phyloP scores from a whole-genome alignment of 2,113 vertebrate species.

The Seriola dumerili region DNA sequence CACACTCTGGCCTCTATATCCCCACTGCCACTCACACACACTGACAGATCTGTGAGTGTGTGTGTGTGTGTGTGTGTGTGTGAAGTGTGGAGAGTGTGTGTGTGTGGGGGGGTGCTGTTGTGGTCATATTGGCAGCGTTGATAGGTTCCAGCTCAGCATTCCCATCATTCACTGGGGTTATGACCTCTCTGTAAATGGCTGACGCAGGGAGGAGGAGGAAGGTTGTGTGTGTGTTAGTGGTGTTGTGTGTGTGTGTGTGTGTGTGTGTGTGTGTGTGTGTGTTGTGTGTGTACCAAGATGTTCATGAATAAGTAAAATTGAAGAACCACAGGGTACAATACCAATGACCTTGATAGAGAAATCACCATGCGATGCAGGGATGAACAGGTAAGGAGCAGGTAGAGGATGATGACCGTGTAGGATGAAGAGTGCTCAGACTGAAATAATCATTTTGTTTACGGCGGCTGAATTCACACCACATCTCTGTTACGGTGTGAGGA shows the following conservation, averaged over 20 bases:
- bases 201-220: slow-evolving; percentile 44
- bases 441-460: slow-evolving; percentile 1
- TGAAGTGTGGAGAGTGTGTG: not conserved
- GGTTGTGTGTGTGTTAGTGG: too few species aligned
- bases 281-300: slow-evolving; percentile 38
- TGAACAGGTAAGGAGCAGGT: slow-evolving; percentile 13
- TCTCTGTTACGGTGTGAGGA: not conserved
- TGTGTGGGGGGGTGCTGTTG: slow-evolving; percentile 28
- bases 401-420: slow-evolving; percentile 14
- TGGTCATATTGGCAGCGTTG: slow-evolving; percentile 70
- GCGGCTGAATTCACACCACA: not conserved
- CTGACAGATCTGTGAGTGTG: too few species aligned
- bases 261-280: slow-evolving; percentile 51
- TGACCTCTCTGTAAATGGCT: slow-evolving; percentile 81
- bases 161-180: slow-evolving; percentile 81
- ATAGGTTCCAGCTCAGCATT: slow-evolving; percentile 77
- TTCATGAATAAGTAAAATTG: slow-evolving; percentile 59
- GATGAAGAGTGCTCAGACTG: slow-evolving; percentile 15
- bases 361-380: slow-evolving; percentile 21
- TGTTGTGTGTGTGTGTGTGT: slow-evolving; percentile 60
- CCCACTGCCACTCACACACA: too few species aligned
- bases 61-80: slow-evolving; percentile 14
- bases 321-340: slow-evolving; percentile 36
- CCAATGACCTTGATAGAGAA: slow-evolving; percentile 28
- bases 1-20: too few species aligned